Percentiles rank a stretch among this genome's conserved stretches.
phyloP scores from a whole-genome alignment of 2,113 vertebrate species.

The Tragelaphus imberbis region DNA sequence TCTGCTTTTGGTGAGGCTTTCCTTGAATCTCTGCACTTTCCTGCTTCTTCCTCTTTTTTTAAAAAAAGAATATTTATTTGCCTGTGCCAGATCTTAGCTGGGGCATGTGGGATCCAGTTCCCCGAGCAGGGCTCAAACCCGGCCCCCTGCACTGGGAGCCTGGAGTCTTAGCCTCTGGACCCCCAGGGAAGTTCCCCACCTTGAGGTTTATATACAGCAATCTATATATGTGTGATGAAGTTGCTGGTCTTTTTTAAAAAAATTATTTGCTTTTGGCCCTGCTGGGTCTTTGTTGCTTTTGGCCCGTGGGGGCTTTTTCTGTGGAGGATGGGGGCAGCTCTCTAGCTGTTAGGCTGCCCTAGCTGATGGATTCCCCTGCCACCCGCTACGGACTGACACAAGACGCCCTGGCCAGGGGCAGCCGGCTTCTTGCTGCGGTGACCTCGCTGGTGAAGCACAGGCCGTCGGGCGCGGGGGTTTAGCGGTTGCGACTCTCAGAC shows the following conservation, averaged over 20 bases:
- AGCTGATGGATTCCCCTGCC: background rate
- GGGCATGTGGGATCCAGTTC: background rate
- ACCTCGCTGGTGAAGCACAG: background rate
- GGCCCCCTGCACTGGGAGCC: background rate
- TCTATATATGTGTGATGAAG: fast-evolving
- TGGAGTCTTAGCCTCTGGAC: background rate
- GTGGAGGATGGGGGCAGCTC: background rate
- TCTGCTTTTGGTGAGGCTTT: background rate
- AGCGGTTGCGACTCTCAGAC: background rate
- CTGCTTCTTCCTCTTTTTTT: background rate
- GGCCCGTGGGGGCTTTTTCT: background rate
- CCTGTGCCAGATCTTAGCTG: background rate
- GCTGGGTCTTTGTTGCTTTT: background rate
- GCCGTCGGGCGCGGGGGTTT: fast-evolving
- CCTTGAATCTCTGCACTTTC: too few species aligned
- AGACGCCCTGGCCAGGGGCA: fast-evolving
- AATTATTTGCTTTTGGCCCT: background rate
- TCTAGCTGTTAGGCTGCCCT: background rate
- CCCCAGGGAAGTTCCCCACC: background rate
- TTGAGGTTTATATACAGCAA: background rate
- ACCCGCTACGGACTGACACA: fast-evolving
- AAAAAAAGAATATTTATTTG: background rate
- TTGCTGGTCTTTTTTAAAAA: background rate
- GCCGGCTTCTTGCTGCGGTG: background rate
- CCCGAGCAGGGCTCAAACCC: background rate